A percentile compares a stretch with the other conserved stretches of the same genome.
Evolutionary conservation across 2,888 invertebrate genomes (phyloP).

Genomic region (Drosophila pseudotalamancana): DNA sequence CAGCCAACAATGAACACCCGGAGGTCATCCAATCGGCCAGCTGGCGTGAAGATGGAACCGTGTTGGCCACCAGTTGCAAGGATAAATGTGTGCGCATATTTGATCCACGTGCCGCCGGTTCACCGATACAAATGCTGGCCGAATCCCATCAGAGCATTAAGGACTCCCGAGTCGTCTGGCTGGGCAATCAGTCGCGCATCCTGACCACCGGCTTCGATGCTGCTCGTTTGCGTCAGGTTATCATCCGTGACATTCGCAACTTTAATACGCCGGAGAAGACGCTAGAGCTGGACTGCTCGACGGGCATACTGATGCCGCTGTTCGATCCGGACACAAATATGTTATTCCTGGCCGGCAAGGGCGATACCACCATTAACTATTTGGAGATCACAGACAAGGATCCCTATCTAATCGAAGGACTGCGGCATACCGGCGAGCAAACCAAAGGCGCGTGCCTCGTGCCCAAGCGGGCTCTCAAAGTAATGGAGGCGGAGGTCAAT

Average conservation of each 20-base stretch:
- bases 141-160: conserved; percentile 95
- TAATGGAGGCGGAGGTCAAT: conserved; percentile 99
- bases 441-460: conserved; percentile 97
- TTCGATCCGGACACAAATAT: conserved; percentile 97
- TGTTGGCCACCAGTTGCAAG: conserved; percentile 94
- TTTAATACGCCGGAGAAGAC: conserved; percentile 91
- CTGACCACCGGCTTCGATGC: conserved; percentile 96
- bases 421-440: conserved; percentile 95
- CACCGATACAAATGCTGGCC: conserved; percentile 87
- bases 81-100: conserved; percentile 94
- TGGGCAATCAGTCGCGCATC: conserved; percentile 92
- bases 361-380: conserved; percentile 95
- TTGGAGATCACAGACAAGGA: conserved; percentile 95
- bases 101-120: conserved; percentile 89
- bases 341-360: conserved; percentile 97
- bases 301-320: conserved; percentile 95
- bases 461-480: conserved; percentile 95
- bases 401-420: conserved; percentile 94
- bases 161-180: conserved; percentile 95
- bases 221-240: conserved; percentile 93
- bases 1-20: conserved; percentile 90
- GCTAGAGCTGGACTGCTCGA: conserved; percentile 92
- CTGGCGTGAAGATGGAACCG: conserved; percentile 94
- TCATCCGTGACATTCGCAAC: conserved; percentile 94
- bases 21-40: conserved; percentile 95